Evolutionary conservation across 2,797 vertebrate genomes (phyloP), one percentile per base, ranked within the genome.

Genomic region (Garrulus glandarius): DNA sequence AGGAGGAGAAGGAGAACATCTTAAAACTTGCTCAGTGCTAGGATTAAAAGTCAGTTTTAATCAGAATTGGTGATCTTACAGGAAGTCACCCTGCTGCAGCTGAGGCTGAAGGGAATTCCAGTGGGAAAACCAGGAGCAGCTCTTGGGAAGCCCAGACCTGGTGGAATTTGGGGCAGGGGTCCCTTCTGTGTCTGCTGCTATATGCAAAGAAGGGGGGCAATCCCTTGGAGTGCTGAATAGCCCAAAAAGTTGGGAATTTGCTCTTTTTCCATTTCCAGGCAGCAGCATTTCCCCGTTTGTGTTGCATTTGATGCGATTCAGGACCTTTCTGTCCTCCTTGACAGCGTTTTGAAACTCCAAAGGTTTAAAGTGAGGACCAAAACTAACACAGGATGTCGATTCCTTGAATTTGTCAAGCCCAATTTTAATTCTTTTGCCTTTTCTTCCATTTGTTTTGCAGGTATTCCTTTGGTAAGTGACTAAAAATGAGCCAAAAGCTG

Each of bases 381-480:
- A 88, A 27, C 29, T 52, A 6, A 4, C 16, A 2, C 3, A 5
- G 79, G 20, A 4, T 5, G 1, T 21, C 17, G 4, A 21, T 71
- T 49, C 32, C 30, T 83, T 4, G 29, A 53, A 6, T 9, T 34
- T 4, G 9, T 52, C 64, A 26, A 16, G 20, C 2, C 10, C 34
- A 22, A 21, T 86, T 63, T 50, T 95, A 74, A 95, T 81, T 10
- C 2, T 10, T 43, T 65, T 77, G 26, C 72, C 26, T 87, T 85
- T 60, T 91, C 74, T 92, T 93, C 78, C 10, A 94, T 95, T 96
- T 97, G 94, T 97, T 96, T 98, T 98, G 65, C 96, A 99, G 99
- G 99, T 99, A 99, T 96, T 99, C 99, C 80, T 99, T 99, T 89
- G 99, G 99, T 99, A 99, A 99, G 99, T 99, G 97, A 96, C 75